Percentiles rank a stretch among this genome's conserved stretches.
Conservation (phyloP, 2,113 vertebrate genomes). For the Agapornis roseicollis region DNA sequence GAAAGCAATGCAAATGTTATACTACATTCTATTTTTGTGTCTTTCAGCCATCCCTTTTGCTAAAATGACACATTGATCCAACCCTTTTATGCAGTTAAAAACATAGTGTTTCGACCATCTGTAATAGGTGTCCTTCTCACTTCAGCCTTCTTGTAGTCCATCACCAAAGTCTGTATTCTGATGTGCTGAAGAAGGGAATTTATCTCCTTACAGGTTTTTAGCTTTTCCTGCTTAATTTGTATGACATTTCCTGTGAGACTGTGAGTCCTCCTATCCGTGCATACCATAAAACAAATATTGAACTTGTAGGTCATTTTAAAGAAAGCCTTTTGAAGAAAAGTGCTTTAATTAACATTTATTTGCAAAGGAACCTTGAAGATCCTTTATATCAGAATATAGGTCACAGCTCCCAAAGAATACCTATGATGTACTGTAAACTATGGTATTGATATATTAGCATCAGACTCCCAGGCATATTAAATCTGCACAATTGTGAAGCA, state of each 20-base stretch:
- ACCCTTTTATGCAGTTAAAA: not conserved
- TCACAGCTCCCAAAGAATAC: not conserved
- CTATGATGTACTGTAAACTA: not conserved
- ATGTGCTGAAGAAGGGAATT: not conserved
- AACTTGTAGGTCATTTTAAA: slow-evolving; percentile 1
- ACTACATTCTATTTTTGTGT: not conserved
- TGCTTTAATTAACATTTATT: slow-evolving; percentile 55
- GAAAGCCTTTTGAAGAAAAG: slow-evolving; percentile 8
- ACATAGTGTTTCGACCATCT: not conserved
- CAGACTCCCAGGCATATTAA: not conserved
- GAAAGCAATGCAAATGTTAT: not conserved
- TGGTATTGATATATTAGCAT: not conserved
- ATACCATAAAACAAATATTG: slow-evolving; percentile 20
- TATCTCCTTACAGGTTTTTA: not conserved
- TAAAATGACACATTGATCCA: not conserved
- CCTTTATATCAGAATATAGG: slow-evolving; percentile 23
- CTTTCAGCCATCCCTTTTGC: not conserved
- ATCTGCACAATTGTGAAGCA: not conserved
- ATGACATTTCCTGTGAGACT: not conserved
- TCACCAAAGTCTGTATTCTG: not conserved
- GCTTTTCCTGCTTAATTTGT: not conserved
- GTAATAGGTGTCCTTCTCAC: not conserved
- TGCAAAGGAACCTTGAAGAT: slow-evolving; percentile 13
- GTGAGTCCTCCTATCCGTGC: not conserved
- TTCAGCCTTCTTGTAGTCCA: not conserved